Percentiles rank a stretch among this genome's conserved stretches.
Evolutionary conservation across 2,888 invertebrate species (phyloP).

Genomic region (Macropis europaea): DNA sequence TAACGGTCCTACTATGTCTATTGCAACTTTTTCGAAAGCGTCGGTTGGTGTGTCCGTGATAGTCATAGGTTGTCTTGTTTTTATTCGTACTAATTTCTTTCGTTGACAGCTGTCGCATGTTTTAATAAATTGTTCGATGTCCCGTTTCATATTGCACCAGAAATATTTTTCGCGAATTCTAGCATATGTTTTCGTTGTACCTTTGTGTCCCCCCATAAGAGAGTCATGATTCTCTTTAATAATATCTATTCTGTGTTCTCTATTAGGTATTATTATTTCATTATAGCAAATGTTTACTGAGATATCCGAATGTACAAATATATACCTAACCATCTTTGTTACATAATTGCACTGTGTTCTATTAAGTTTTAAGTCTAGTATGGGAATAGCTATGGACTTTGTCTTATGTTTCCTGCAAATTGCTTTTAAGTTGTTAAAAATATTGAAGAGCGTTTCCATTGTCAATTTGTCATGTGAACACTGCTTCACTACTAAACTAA

Average conservation of each 20-base stretch:
- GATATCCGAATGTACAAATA: neutral
- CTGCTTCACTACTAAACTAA: no score
- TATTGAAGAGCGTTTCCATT: no score
- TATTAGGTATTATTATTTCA: neutral
- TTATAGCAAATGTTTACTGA: neutral
- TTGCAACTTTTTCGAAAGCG: slow-evolving; percentile 43
- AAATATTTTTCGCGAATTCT: slow-evolving; percentile 26
- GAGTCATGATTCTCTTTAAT: neutral
- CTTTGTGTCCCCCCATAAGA: neutral
- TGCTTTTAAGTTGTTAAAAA: no score
- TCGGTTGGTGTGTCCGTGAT: slow-evolving; percentile 33
- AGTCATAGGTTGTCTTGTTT: slow-evolving; percentile 42
- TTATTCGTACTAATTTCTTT: slow-evolving; percentile 36
- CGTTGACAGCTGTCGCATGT: slow-evolving; percentile 48
- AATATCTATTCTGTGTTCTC: neutral
- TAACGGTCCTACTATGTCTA: slow-evolving; percentile 58
- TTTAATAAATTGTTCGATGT: slow-evolving; percentile 16
- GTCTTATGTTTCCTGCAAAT: no score
- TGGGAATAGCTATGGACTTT: no score
- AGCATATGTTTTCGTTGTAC: slow-evolving; percentile 27
- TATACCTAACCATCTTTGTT: no score
- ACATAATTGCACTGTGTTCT: no score
- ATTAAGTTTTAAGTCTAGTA: no score
- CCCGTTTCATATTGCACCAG: slow-evolving; percentile 16
- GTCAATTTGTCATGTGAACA: no score